phyloP scores from a whole-genome alignment of 2,113 vertebrate genomes.

The Oreotragus oreotragus region DNA sequence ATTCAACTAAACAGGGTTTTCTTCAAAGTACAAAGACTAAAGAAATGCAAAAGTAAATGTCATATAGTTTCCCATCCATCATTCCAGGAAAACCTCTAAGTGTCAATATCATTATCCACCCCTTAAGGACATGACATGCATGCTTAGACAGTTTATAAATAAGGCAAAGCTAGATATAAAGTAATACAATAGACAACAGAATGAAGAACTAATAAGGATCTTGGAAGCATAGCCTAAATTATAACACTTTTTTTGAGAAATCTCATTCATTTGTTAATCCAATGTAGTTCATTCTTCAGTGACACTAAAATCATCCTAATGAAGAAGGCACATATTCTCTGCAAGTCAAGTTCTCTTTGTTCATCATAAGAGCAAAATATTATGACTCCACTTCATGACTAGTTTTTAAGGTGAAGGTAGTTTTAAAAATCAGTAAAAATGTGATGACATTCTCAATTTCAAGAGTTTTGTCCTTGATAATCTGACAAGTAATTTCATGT shows the following conservation, averaged over 20 bases:
- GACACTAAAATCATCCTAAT: neutral
- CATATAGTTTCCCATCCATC: neutral
- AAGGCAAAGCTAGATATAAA: neutral
- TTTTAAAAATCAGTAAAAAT: neutral
- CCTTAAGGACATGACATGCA: neutral
- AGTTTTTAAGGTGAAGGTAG: neutral
- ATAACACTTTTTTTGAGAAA: neutral
- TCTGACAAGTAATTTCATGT: conserved; percentile 39
- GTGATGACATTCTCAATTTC: conserved; percentile 15
- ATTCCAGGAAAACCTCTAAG: neutral
- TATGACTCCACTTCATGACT: neutral
- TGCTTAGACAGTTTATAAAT: neutral
- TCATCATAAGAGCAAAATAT: neutral
- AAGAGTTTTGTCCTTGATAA: conserved; percentile 21
- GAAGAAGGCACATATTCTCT: neutral
- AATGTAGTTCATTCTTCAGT: neutral
- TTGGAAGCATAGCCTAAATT: neutral
- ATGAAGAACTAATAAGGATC: neutral
- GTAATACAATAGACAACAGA: neutral
- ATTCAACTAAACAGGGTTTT: neutral
- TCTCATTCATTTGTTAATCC: neutral
- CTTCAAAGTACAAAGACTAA: neutral
- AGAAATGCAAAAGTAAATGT: neutral
- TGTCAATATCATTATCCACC: neutral
- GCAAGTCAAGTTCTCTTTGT: neutral